Evolutionary conservation across 2,888 invertebrate species (phyloP), one percentile per base, ranked within the genome.

Genomic region (Netelia virgata): DNA sequence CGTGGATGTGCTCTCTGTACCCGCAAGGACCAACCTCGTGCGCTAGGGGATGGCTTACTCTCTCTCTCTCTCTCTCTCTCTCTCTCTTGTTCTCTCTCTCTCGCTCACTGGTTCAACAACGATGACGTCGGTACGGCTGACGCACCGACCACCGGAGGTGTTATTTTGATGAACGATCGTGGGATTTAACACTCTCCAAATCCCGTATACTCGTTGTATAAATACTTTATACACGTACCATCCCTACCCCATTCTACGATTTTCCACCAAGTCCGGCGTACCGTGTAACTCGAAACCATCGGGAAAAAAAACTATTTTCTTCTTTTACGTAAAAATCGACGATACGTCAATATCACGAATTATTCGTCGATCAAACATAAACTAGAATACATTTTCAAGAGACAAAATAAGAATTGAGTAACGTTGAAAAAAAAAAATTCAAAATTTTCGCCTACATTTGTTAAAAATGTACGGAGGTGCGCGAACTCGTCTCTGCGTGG

Each of bases 151-250:
- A 83, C 84, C 83, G 85, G 82, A 85, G 86, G 84, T 85, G 88
- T 87, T 90, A 89, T 87, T 90, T 89, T 91, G 88, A 90, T 88
- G 82, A 85, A 88, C 87, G 88, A 87, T 88, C 74, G 78, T 66
- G 57, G 80, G 73, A 74, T 84, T 80, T 74, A 68, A 69, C 76
- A 66, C 84, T 66, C 55, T 61, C 68, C n/a, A 77, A 73, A 74
- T 68, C 55, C 61, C 50, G 63, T 53, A 64, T 55, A 14, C 20
- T 57, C 57, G 66, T 74, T 86, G 72, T 36, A 74, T 47, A 75
- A 75, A 70, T 75, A 55, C 53, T 10, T 84, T 87, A 87, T 86
- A 88, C 75, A 79, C 86, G 61, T 64, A 23, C 78, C 61, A 81
- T 36, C 59, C 72, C 43, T 73, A 79, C 61, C n/a, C 28, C 28